These are phyloP conservation scores for Lagocephalus sceleratus DNA, from an alignment of 2,797 vertebrate genomes.

Conservation along the genomic window DNA sequence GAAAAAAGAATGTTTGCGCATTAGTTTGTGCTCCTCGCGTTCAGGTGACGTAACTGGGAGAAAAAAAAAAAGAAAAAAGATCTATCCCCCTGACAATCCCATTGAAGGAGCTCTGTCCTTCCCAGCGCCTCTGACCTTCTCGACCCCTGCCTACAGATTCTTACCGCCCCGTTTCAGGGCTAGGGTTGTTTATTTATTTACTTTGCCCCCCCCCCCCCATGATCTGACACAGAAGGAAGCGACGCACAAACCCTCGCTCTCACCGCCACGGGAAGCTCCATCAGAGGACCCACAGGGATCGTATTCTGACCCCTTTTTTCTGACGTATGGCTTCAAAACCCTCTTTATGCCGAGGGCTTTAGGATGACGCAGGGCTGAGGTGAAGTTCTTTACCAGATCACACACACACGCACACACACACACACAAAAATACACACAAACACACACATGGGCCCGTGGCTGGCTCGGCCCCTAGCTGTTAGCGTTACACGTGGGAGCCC, in stretches of 20 bases:
- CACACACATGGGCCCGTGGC: conserved; percentile 41
- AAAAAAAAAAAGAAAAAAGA: conserved; percentile 59
- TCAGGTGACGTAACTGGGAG: conserved; percentile 72
- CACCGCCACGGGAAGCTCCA: conserved; percentile 41
- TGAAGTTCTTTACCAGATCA: conserved; percentile 69
- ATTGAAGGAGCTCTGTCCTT: conserved; percentile 38
- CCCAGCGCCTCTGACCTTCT: conserved; percentile 52
- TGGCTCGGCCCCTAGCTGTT: conserved; percentile 50
- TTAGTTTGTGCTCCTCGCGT: conserved; percentile 54
- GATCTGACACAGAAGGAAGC: conserved; percentile 27
- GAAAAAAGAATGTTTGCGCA: conserved; percentile 24
- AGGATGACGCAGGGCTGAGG: conserved; percentile 58
- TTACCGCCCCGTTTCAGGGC: conserved; percentile 32
- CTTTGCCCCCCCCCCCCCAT: too few species aligned
- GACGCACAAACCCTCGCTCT: conserved; percentile 31
- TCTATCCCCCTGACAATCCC: conserved; percentile 55
- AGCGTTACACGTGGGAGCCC: conserved; percentile 52
- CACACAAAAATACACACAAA: too few species aligned
- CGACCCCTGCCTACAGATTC: conserved; percentile 46
- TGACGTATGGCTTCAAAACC: conserved; percentile 51
- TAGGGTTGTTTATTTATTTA: too few species aligned
- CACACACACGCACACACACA: too few species aligned
- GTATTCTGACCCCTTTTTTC: conserved; percentile 40
- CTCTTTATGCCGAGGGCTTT: conserved; percentile 36
- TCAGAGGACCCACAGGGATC: conserved; percentile 38